Conservation (phyloP, 1,140 invertebrate genomes). For the Diprion similis region DNA sequence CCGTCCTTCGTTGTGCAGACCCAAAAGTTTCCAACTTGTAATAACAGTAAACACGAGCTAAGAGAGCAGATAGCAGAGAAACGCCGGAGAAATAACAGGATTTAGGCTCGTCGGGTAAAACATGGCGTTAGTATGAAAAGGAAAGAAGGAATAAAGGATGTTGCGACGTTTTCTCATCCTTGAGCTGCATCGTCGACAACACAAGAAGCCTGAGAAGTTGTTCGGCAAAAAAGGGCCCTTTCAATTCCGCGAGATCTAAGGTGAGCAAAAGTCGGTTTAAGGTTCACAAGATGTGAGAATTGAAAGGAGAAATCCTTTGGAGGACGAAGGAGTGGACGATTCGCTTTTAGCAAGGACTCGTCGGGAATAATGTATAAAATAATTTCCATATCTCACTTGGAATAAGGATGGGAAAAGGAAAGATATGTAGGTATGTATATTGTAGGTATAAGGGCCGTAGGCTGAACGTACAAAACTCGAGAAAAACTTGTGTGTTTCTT, state of each 20-base stretch:
- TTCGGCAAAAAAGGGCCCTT: background rate
- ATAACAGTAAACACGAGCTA: background rate
- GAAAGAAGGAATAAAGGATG: too few relatives aligned
- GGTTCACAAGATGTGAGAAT: conserved; percentile 7
- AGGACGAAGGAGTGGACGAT: background rate
- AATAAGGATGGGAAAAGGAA: background rate
- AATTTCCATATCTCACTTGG: background rate
- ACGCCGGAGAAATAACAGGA: background rate
- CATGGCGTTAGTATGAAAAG: too few relatives aligned
- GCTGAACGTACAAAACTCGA: too few relatives aligned
- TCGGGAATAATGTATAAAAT: background rate
- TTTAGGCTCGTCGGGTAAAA: too few relatives aligned
- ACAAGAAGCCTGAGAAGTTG: too few relatives aligned
- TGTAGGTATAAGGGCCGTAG: too few relatives aligned
- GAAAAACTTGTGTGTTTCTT: too few relatives aligned
- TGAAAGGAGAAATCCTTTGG: background rate
- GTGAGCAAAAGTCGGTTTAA: background rate
- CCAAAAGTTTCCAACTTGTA: background rate
- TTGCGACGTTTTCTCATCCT: too few relatives aligned
- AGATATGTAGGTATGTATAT: too few relatives aligned
- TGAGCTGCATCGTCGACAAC: too few relatives aligned
- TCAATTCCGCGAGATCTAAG: background rate
- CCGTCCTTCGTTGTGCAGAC: background rate
- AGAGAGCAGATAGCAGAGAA: background rate
- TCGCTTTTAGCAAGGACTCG: background rate